Percentiles rank a stretch among this genome's conserved stretches.
These are phyloP conservation scores for Neocrepidodera transversa DNA, from an alignment of 2,888 invertebrate species.

Conservation along the genomic window DNA sequence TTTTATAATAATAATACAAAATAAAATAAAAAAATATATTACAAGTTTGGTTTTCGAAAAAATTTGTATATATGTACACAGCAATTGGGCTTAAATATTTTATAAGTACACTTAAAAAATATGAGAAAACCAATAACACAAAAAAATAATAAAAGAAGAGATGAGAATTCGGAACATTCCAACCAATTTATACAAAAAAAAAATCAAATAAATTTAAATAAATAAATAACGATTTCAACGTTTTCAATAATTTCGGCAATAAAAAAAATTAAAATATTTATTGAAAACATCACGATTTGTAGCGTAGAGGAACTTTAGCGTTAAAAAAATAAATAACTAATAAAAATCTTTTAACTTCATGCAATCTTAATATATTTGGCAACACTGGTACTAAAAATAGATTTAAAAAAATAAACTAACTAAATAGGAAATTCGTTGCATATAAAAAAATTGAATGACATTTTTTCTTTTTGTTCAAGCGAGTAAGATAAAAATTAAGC, in stretches of 20 bases:
- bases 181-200: background rate
- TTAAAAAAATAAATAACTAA: background rate
- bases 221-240: background rate
- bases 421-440: conserved; percentile 2
- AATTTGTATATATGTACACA: conserved; percentile 22
- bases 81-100: conserved; percentile 10
- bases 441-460: no score
- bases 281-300: no score
- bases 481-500: no score
- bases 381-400: background rate
- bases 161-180: conserved; percentile 16
- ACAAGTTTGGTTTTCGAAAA: conserved; percentile 27
- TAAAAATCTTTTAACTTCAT: background rate
- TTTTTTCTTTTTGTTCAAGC: no score
- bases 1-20: conserved; percentile 40
- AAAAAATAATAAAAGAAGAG: conserved; percentile 14
- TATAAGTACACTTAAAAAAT: conserved; percentile 22
- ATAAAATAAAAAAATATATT: conserved; percentile 43
- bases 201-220: no score
- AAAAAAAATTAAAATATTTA: background rate
- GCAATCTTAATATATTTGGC: background rate
- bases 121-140: conserved; percentile 2
- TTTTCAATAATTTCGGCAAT: background rate
- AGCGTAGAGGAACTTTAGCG: background rate
- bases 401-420: no score